Evolutionary conservation across 2,888 invertebrate genomes (phyloP), one percentile per base, ranked within the genome.

Genomic region (Salpingus planirostris): DNA sequence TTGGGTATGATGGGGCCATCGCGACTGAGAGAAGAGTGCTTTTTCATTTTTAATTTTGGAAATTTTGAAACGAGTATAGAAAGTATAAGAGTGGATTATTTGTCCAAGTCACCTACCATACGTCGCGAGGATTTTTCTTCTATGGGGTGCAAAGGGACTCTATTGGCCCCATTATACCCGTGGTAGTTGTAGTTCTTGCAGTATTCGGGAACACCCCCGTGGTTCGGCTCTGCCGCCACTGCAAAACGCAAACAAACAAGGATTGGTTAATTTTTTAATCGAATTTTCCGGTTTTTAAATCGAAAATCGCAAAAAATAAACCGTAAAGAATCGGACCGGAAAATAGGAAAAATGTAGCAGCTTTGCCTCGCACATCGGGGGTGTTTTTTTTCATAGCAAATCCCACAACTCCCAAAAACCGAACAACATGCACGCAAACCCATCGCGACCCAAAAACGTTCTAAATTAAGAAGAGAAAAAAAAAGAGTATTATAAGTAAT

Each of bases 171-270:
- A 74, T 76, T 80, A 80, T 73, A 81, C 75, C 69, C 69, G 67
- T 74, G 45, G 67, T 74, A 45, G 76, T 73, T 78, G 78, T 73
- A 78, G 76, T 74, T 78, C 80, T 85, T 86, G 85, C 78, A 85
- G 83, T 78, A 80, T 76, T 85, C 84, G 78, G 76, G 76, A 75
- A 78, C 77, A 76, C 80, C 76, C 77, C 79, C 75, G 60, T 69
- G 70, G 71, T 76, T 75, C 71, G 80, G 78, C 74, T 80, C 80
- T 71, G 80, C 80, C 75, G 80, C 81, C 80, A 81, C 81, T 81
- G 80, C 71, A 81, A n/a, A n/a, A 80, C 72, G 62, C 60, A 60
- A 60, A 55, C 22, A 36, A 40, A 33, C 26, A 33, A 35, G 28
- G n/a, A n/a, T n/a, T n/a, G n/a, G n/a, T n/a, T n/a, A n/a, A n/a